A percentile compares a stretch with the other conserved stretches of the same genome.
Conservation (phyloP, 2,113 vertebrate genomes). For the Melanocharis versteri region DNA sequence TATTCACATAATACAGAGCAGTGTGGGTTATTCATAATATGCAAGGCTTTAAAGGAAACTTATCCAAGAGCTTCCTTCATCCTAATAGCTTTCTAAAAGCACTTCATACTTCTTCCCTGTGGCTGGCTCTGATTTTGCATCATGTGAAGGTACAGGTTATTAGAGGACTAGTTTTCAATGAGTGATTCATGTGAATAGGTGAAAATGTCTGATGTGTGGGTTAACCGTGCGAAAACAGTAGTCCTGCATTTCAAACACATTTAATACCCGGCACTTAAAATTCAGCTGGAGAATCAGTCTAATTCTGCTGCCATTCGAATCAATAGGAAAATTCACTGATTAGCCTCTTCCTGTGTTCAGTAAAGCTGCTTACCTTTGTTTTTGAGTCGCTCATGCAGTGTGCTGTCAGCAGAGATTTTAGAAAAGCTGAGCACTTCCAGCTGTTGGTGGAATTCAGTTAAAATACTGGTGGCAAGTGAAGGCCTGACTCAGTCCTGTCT, state of each 20-base stretch:
- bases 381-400: not conserved
- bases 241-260: not conserved
- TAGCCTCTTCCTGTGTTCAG: slow-evolving; percentile 9
- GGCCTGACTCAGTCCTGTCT: not conserved
- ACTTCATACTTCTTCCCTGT: not conserved
- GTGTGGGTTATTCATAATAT: not conserved
- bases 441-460: not conserved
- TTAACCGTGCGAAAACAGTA: not conserved
- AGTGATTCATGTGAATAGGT: not conserved
- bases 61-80: not conserved
- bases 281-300: not conserved
- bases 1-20: not conserved
- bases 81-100: not conserved
- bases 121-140: not conserved
- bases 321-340: not conserved
- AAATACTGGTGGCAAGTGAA: not conserved
- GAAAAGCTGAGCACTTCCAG: slow-evolving; percentile 15
- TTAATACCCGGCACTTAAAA: not conserved
- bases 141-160: not conserved
- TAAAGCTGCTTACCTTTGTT: slow-evolving; percentile 32
- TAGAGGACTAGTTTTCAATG: not conserved
- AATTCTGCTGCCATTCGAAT: not conserved
- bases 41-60: not conserved
- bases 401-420: not conserved
- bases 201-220: not conserved